Evolutionary conservation across 2,113 vertebrate genomes (phyloP), one percentile per base, ranked within the genome.

Genomic region (Oceanites oceanicus): DNA sequence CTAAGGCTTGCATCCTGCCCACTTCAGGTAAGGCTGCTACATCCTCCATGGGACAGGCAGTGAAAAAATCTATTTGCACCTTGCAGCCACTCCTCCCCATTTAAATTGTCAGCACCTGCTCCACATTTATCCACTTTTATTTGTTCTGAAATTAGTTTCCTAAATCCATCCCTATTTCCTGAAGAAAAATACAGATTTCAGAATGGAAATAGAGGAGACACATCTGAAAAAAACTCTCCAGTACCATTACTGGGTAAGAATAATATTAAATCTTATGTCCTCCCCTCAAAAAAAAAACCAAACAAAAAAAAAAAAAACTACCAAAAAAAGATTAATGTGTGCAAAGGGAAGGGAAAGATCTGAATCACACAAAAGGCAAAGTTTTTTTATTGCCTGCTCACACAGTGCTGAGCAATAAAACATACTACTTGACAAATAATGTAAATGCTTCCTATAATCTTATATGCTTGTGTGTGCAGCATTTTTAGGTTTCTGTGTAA

Each of bases 171-270:
- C 32, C 38, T 82, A 52, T 89, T 87, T 96, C 55, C 56, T 67
- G 72, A 90, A 84, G 66, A 81, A 97, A 97, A 93, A 78, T 36
- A 89, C 63, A 40, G 42, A 71, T 83, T 96, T 83, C 47, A 76
- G 78, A 85, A 81, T 50, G 34, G 34, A 87, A 95, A 70, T 36
- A 75, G 38, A 86, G 27, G 18, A 83, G 47, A 34, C 53, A 70
- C 38, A 91, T 83, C 38, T 91, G 76, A 91, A 95, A 97, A 89
- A 87, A 55, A 73, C 27, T 86, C 27, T 73, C 25, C 47, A 66
- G 16, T 49, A 42, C 26, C n/a, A 66, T 86, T 83, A 74, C 29
- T 13, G 9, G 36, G 34, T 70, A 58, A 94, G 44, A 94, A 88
- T 70, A 73, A 77, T 78, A 80, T 82, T 90, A 67, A 84, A 96